These are phyloP conservation scores for Sphenopsis melanotis DNA, from an alignment of 2,797 vertebrate species.

Conservation along the genomic window DNA sequence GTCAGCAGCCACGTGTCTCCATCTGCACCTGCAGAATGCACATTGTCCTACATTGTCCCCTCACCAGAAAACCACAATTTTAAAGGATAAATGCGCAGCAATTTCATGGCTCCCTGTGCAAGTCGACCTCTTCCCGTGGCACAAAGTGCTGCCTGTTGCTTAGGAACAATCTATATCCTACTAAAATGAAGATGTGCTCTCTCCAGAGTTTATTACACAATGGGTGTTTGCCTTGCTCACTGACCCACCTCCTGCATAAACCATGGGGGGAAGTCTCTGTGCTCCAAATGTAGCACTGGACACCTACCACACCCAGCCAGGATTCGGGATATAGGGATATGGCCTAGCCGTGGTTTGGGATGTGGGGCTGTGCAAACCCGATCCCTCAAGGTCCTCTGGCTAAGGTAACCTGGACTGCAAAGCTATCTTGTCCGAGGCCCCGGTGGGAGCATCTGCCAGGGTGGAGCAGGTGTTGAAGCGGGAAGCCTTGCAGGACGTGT, in stretches of 20 bases:
- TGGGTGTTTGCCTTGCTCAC: background rate
- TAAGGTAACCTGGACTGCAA: conserved; percentile 56
- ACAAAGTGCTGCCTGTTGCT: conserved; percentile 26
- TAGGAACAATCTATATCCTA: conserved; percentile 33
- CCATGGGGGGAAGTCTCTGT: background rate
- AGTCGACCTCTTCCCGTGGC: background rate
- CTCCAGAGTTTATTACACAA: background rate
- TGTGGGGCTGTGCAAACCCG: accelerated
- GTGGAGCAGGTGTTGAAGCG: conserved; percentile 76
- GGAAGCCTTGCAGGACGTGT: conserved; percentile 69
- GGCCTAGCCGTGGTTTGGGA: background rate
- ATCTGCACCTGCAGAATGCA: background rate
- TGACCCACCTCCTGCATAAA: background rate
- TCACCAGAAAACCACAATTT: background rate
- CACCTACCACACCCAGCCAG: accelerated
- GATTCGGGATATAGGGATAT: accelerated
- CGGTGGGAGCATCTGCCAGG: conserved; percentile 67
- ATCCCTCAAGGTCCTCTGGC: background rate
- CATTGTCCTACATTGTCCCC: background rate
- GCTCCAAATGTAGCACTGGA: background rate
- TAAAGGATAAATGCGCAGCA: background rate
- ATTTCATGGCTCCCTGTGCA: background rate
- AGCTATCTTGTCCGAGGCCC: conserved; percentile 48
- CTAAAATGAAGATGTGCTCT: accelerated
- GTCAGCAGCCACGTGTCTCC: accelerated